Conservation (phyloP, 2,797 vertebrate species). For the Sebastes jordani region DNA sequence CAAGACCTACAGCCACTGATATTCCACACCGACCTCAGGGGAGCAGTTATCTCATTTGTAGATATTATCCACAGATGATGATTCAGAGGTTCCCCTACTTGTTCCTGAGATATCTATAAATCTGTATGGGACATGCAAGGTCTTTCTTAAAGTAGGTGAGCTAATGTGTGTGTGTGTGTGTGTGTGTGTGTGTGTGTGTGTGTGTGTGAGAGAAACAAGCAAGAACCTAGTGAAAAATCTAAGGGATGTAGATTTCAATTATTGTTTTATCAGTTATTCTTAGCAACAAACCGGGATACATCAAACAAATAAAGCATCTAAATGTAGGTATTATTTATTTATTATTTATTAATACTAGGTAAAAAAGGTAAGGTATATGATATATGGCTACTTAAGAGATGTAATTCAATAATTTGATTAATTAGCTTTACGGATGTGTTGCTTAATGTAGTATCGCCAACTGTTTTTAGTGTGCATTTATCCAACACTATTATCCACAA, state of each 20-base stretch:
- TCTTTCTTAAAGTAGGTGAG: background rate
- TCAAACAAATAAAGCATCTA: background rate
- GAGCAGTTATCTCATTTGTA: background rate
- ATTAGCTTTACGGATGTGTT: background rate
- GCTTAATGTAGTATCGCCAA: background rate
- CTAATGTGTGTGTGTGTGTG: background rate
- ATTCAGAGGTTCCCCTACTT: background rate
- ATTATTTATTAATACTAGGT: background rate
- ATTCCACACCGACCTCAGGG: background rate
- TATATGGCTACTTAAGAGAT: background rate
- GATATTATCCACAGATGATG: background rate
- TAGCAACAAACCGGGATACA: background rate
- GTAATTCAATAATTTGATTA: background rate
- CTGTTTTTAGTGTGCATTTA: constrained; percentile 13
- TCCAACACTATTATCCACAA: background rate
- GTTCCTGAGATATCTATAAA: background rate
- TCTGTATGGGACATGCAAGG: background rate
- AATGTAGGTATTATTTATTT: background rate
- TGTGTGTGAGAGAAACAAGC: background rate
- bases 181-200: background rate
- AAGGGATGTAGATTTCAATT: background rate
- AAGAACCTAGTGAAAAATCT: background rate
- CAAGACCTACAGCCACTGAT: background rate
- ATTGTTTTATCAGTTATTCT: background rate
- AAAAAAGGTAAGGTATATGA: background rate